Percentiles rank a stretch among this genome's conserved stretches.
These are phyloP conservation scores for Penaeus indicus DNA, from an alignment of 1,140 invertebrate species.

Conservation along the genomic window DNA sequence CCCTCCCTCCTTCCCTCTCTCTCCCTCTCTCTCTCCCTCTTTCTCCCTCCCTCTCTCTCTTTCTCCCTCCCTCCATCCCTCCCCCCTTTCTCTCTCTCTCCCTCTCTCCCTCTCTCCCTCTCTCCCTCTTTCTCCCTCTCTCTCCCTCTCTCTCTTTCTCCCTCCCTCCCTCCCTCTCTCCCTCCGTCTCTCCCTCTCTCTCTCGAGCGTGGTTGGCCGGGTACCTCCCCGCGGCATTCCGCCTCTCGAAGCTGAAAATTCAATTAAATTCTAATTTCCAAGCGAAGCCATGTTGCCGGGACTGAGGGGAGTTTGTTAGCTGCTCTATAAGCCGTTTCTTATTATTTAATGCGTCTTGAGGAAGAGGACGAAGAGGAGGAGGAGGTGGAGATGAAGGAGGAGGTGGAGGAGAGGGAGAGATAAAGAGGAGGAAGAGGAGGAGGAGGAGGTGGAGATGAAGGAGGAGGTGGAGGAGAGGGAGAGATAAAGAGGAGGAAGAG, in stretches of 20 bases:
- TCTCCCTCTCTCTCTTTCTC: not conserved
- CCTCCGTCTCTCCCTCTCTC: not conserved
- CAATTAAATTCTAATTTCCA: slow-evolving; percentile 65
- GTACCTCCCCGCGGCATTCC: too few relatives aligned
- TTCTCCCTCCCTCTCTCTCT: too few relatives aligned
- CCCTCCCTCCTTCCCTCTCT: too few relatives aligned
- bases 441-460: not conserved
- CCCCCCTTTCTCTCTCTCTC: not conserved
- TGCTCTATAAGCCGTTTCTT: too few relatives aligned
- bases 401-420: not conserved
- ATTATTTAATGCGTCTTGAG: not conserved
- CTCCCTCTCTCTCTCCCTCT: not conserved
- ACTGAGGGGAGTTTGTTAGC: not conserved
- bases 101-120: too few relatives aligned
- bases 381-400: not conserved
- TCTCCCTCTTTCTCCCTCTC: too few relatives aligned
- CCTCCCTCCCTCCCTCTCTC: not conserved
- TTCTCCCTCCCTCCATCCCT: not conserved
- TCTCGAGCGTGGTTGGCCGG: too few relatives aligned
- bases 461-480: not conserved
- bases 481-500: not conserved
- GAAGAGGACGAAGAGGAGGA: not conserved
- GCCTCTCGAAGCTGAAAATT: slow-evolving; percentile 56
- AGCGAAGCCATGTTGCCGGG: slow-evolving; percentile 50
- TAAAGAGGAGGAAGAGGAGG: not conserved